Base-by-base conservation (phyloP, 2,888 invertebrate species). In the Ophion ventricosus region DNA sequence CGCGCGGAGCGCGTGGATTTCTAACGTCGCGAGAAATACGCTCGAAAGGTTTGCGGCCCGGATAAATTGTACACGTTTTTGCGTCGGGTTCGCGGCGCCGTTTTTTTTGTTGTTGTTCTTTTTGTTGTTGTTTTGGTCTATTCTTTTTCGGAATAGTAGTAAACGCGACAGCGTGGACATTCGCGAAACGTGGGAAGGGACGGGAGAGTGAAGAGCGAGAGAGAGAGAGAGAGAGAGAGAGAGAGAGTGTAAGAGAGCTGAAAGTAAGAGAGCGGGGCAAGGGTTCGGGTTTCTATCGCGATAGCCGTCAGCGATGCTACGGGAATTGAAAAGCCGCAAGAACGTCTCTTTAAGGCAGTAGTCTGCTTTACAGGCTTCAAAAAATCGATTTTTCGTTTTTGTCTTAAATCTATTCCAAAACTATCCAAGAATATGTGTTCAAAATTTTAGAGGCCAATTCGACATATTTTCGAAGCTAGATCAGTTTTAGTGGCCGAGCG, bases 211-310 rank as follows among this genome's bases (percentile, higher is more conserved):
- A 54, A 5, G 56, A 14, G 29, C 10, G 64, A 63, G 56, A 59
- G 66, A 43, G 72, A 49, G 25, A 26, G 63, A 40, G 54, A 64
- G 69, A 74, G 56, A 17, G 64, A 67, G 63, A 57, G 76, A 72
- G 63, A 29, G 43, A 40, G 66, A 23, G 54, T 17, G 75, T 64
- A 43, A 59, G 43, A 61, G n/a, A n/a, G n/a, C n/a, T n/a, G n/a
- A n/a, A n/a, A n/a, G n/a, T n/a, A n/a, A n/a, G n/a, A n/a, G 64
- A 61, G 70, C 57, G 76, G 82, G 82, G 79, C 79, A 82, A 75
- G 82, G 84, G 76, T 79, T 84, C 84, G 82, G 67, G 79, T 84
- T 84, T 82, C 82, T 84, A 82, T 82, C 82, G 75, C 81, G 84
- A 84, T 84, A 76, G 77, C 73, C 78, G 54, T 29, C 26, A 35